A percentile compares a stretch with the other conserved stretches of the same genome.
These are phyloP conservation scores for Enoplosus armatus DNA, from an alignment of 2,797 vertebrate genomes.

Conservation along the genomic window DNA sequence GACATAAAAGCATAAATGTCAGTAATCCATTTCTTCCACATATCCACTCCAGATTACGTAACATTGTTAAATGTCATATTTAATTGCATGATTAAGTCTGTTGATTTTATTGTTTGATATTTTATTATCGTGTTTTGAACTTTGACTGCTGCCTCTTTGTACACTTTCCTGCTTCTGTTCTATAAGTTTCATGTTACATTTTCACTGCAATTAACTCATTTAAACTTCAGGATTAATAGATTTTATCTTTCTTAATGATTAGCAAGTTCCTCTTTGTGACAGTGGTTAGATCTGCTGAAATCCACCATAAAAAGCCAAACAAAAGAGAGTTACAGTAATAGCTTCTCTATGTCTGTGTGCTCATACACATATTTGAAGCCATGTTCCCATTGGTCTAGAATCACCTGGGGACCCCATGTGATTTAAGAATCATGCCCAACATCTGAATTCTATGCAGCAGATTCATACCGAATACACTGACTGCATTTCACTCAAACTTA, in stretches of 20 bases:
- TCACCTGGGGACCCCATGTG: background rate
- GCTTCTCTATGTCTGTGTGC: background rate
- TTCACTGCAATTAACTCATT: background rate
- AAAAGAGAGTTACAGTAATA: background rate
- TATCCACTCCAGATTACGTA: background rate
- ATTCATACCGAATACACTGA: background rate
- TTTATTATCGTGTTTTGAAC: constrained; percentile 1
- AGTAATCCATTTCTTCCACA: constrained; percentile 2
- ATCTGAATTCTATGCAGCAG: background rate
- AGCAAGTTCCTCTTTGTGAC: background rate
- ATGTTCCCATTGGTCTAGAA: background rate
- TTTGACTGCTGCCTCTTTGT: background rate
- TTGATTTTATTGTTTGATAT: constrained; percentile 27
- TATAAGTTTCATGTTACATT: background rate
- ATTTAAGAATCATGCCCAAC: background rate
- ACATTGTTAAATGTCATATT: constrained; percentile 48
- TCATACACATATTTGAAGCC: background rate
- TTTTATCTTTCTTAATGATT: background rate
- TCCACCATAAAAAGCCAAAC: background rate
- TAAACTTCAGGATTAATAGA: background rate
- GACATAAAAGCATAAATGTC: constrained; percentile 1
- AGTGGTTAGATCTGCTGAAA: background rate
- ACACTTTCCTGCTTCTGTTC: background rate
- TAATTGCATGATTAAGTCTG: constrained; percentile 19
- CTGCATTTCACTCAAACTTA: too few relatives aligned